These are phyloP conservation scores for Malurus leucopterus DNA, from an alignment of 2,797 vertebrate species.

Conservation along the genomic window DNA sequence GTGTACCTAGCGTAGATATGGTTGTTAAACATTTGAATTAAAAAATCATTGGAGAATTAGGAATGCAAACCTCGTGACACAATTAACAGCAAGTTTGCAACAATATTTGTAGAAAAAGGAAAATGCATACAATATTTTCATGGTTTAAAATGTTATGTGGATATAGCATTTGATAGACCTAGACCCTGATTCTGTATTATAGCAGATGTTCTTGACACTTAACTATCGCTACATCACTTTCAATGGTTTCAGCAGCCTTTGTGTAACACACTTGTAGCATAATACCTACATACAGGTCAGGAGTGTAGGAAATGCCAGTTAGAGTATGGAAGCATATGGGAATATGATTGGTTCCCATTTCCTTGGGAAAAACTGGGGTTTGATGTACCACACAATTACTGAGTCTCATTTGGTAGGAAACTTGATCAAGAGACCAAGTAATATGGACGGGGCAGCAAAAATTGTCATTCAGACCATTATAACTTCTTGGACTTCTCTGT, in stretches of 20 bases:
- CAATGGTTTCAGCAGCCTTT: conserved; percentile 52
- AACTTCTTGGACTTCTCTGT: conserved; percentile 43
- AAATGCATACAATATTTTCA: conserved; percentile 36
- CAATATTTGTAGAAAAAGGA: conserved; percentile 51
- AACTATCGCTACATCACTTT: conserved; percentile 24
- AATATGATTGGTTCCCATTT: neutral
- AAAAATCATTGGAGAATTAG: conserved; percentile 42
- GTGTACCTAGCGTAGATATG: conserved; percentile 69
- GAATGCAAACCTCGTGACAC: conserved; percentile 52
- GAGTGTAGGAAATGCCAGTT: neutral
- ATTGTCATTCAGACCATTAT: neutral
- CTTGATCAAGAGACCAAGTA: conserved; percentile 4
- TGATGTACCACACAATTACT: neutral
- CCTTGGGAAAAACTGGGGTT: neutral
- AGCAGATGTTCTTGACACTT: conserved; percentile 51
- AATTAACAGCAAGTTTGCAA: conserved; percentile 52
- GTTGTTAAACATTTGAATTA: conserved; percentile 59
- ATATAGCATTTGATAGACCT: conserved; percentile 65
- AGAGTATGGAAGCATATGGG: neutral
- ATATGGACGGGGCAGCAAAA: conserved; percentile 6
- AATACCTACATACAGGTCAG: neutral
- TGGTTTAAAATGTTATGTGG: conserved; percentile 62
- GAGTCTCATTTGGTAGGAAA: neutral
- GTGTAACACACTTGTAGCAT: conserved; percentile 37
- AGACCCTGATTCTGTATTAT: conserved; percentile 62